phyloP scores from a whole-genome alignment of 2,113 vertebrate genomes.

The Mirza zaza region DNA sequence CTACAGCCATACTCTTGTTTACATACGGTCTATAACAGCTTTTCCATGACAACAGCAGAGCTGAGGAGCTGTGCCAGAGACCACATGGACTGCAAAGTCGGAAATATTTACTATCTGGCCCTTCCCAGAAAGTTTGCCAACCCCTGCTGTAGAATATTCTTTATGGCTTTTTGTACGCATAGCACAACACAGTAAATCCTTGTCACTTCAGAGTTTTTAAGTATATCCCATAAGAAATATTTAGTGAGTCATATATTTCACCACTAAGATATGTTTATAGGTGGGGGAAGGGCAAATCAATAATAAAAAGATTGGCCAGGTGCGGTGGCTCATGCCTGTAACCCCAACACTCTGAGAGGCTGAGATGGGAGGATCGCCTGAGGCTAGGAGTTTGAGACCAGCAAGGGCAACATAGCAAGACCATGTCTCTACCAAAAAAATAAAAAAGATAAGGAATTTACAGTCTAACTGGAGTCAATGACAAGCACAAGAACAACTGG shows the following conservation, averaged over 20 bases:
- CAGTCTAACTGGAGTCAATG: background rate
- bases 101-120: background rate
- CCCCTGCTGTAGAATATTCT: background rate
- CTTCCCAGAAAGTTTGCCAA: background rate
- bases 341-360: too few species aligned
- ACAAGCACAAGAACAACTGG: background rate
- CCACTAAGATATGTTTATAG: background rate
- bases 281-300: background rate
- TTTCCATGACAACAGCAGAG: background rate
- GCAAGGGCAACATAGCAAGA: too few species aligned
- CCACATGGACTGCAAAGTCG: background rate
- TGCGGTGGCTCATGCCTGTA: too few species aligned
- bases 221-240: background rate
- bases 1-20: background rate
- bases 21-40: background rate
- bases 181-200: background rate
- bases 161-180: background rate
- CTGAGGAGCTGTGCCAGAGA: background rate
- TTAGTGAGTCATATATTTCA: background rate
- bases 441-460: background rate
- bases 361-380: too few species aligned
- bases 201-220: background rate
- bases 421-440: background rate
- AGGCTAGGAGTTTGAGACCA: too few species aligned
- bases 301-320: background rate